Evolutionary conservation across 37 sponge, comb jelly and placozoan species (phyloP).

Genomic region (Haliclona indistincta): DNA sequence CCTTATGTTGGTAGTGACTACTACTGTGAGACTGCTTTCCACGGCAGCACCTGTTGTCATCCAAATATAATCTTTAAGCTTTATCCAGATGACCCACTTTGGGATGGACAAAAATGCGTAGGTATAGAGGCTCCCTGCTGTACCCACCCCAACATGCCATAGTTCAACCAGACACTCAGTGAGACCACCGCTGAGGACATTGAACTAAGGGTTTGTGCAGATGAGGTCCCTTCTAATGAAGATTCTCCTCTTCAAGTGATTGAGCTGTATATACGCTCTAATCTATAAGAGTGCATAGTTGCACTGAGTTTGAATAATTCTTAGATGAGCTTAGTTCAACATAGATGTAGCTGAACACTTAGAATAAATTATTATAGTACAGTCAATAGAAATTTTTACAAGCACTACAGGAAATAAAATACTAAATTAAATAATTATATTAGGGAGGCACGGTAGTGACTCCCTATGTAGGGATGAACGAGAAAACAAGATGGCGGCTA

Average conservation of each 20-base stretch:
- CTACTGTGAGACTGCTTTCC: slow-evolving; percentile 19
- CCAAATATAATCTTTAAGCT: too few species aligned
- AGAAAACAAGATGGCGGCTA: too few species aligned
- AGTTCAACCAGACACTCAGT: slow-evolving; percentile 9
- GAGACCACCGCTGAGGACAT: neutral
- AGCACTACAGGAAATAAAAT: too few species aligned
- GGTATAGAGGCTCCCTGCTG: neutral
- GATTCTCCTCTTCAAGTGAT: neutral
- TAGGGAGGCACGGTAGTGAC: too few species aligned
- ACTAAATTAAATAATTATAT: too few species aligned
- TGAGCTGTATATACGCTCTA: slow-evolving; percentile 5
- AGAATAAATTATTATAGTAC: too few species aligned
- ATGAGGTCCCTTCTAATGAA: neutral
- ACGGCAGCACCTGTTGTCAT: neutral
- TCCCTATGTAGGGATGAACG: too few species aligned
- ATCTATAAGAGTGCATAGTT: too few species aligned
- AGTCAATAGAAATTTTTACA: too few species aligned
- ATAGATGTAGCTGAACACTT: too few species aligned
- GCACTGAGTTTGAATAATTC: too few species aligned
- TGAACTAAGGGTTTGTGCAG: slow-evolving; percentile 24
- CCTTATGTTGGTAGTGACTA: slow-evolving; percentile 19
- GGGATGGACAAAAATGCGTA: slow-evolving; percentile 25
- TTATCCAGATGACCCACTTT: slow-evolving; percentile 3
- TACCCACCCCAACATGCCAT: slow-evolving; percentile 3
- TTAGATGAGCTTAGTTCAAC: too few species aligned